Base-by-base conservation (phyloP, 2,113 vertebrate species). In the Brachypteracias leptosomus region DNA sequence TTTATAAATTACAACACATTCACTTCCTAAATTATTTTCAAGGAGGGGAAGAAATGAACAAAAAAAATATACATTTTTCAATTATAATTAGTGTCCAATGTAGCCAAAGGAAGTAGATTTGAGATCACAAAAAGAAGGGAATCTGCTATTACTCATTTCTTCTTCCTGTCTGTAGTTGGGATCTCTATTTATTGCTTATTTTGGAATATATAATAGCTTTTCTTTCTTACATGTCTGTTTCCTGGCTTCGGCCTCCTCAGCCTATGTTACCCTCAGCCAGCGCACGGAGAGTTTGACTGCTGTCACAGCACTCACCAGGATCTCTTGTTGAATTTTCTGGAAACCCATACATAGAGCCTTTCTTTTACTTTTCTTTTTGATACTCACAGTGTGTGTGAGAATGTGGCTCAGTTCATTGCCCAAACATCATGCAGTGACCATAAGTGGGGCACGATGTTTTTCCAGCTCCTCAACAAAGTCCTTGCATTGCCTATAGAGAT, bases 41-140 rank as follows among this genome's bases (percentile, higher is more conserved):
- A 66, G 70, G 36, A 75, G 21, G n/a, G 33, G 59, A 92, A 92
- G 29, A 62, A 89, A 80, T 42, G 62, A 94, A 62, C 52, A 78
- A 93, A 66, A 89, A 88, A 92, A 85, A 89, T 51, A 91, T 40
- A 61, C 11, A 83, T 82, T 79, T 90, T 91, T 31, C n/a, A 91
- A 83, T 49, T 87, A 40, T 85, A 85, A 88, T 88, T 93, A 2
- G 28, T 88, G 10, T 73, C 40, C 15, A 83, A 0, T 35, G 19
- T 72, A 91, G 51, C 22, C 68, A 75, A 54, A 57, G 62, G 40
- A 96, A 82, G 77, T 31, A 67, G 31, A 82, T 91, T 89, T 88
- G 62, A 89, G 49, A 92, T 68, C 87, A 35, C 20, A 73, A 63
- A 75, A 83, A 85, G 72, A 58, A 80, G 40, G 7, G 52, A 72